phyloP scores from a whole-genome alignment of 2,113 vertebrate genomes.

The Cryptomyrus ogoouensis region DNA sequence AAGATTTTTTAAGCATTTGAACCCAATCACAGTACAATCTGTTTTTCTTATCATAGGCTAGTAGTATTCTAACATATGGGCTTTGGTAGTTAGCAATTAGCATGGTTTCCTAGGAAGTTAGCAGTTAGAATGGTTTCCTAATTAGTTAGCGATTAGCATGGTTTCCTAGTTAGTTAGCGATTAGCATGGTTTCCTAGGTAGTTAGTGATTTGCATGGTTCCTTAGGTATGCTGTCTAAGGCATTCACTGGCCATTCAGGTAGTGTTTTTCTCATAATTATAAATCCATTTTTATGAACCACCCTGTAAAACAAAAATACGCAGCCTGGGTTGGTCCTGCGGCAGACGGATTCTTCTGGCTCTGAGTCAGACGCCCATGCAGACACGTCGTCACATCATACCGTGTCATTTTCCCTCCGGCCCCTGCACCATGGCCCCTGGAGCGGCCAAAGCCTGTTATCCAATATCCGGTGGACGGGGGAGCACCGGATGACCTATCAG shows the following conservation, averaged over 20 bases:
- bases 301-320: not conserved
- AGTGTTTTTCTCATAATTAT: not conserved
- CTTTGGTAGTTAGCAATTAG: not conserved
- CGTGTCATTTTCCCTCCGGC: constrained; percentile 2
- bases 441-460: not conserved
- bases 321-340: not conserved
- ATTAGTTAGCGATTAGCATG: too few relatives aligned
- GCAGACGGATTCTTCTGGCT: not conserved
- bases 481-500: constrained; percentile 23
- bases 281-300: not conserved
- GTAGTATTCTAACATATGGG: not conserved
- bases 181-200: not conserved
- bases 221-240: not conserved
- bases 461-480: constrained; percentile 20
- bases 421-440: constrained; percentile 6
- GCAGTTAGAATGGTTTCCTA: not conserved
- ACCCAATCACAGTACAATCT: not conserved
- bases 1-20: not conserved
- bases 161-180: not conserved
- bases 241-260: not conserved
- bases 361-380: not conserved
- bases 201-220: too few relatives aligned
- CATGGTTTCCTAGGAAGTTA: not conserved
- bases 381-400: not conserved
- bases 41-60: not conserved